Conservation (phyloP, 2,888 invertebrate species). For the Lasioglossum vierecki region DNA sequence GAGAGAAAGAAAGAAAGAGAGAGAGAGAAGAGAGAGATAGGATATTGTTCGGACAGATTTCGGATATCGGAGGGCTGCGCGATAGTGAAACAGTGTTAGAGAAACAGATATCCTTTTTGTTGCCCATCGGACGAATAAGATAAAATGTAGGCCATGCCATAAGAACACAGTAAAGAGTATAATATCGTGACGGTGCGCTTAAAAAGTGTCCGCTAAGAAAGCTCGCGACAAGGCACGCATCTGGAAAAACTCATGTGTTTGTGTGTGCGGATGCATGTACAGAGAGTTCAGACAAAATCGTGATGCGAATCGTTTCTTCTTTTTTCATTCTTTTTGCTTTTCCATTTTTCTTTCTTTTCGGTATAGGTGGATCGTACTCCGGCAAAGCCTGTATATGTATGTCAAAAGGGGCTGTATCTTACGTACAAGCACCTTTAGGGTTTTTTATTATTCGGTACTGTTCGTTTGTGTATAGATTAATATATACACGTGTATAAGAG, state of each 20-base stretch:
- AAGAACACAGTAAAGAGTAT: slow-evolving; percentile 39
- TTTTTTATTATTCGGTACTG: neutral
- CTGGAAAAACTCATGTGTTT: neutral
- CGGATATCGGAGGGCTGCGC: neutral
- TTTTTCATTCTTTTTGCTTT: neutral
- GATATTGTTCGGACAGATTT: neutral
- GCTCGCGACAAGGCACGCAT: neutral
- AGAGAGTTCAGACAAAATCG: slow-evolving; percentile 3
- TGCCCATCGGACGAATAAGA: neutral
- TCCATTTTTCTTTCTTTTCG: neutral
- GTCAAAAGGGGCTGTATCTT: slow-evolving; percentile 59
- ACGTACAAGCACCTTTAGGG: slow-evolving; percentile 11
- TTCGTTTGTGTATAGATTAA: slow-evolving; percentile 3
- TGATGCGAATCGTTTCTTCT: slow-evolving; percentile 19
- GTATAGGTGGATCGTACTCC: slow-evolving; percentile 37
- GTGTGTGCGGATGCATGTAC: slow-evolving; percentile 30
- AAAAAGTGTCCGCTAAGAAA: slow-evolving; percentile 42
- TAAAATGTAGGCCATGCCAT: slow-evolving; percentile 60
- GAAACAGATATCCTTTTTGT: slow-evolving; percentile 27
- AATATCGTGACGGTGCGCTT: slow-evolving; percentile 58
- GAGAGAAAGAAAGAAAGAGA: neutral
- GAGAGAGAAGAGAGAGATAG: too few relatives aligned
- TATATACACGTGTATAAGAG: neutral
- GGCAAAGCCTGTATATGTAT: slow-evolving; percentile 83
- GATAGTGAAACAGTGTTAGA: slow-evolving; percentile 17